Conservation (phyloP, 2,113 vertebrate species). For the Panurus biarmicus region DNA sequence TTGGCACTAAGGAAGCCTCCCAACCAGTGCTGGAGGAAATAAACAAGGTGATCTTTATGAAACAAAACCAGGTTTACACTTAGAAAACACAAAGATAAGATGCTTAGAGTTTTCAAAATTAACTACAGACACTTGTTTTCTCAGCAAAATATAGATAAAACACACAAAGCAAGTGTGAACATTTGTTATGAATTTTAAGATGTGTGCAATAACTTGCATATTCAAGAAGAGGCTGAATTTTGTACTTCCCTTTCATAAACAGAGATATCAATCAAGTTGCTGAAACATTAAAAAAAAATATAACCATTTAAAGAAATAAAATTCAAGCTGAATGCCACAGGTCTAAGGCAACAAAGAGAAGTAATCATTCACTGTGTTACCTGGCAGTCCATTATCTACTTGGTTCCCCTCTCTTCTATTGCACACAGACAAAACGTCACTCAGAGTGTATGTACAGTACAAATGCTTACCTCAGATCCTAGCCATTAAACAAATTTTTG, state of each 20-base stretch:
- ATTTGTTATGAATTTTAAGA: not conserved
- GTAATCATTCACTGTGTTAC: not conserved
- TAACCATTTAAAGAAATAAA: not conserved
- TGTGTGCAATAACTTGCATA: not conserved
- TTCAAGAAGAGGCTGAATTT: not conserved
- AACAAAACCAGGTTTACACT: not conserved
- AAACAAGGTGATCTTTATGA: not conserved
- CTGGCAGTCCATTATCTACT: not conserved
- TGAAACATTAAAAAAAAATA: not conserved
- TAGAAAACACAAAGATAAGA: not conserved
- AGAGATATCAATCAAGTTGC: not conserved
- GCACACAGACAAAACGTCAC: not conserved
- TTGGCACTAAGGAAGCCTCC: not conserved
- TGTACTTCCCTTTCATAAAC: not conserved
- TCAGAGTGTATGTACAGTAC: fast-evolving
- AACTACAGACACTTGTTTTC: not conserved
- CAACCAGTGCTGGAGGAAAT: not conserved
- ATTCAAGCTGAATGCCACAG: not conserved
- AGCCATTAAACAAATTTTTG: not conserved
- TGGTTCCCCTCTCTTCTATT: fast-evolving
- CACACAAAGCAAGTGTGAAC: not conserved
- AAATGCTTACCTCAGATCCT: not conserved
- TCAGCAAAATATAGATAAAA: not conserved
- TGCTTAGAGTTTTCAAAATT: not conserved
- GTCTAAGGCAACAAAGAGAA: not conserved